A percentile compares a stretch with the other conserved stretches of the same genome.
Evolutionary conservation across 2,797 vertebrate genomes (phyloP).

Genomic region (Erithacus rubecula): DNA sequence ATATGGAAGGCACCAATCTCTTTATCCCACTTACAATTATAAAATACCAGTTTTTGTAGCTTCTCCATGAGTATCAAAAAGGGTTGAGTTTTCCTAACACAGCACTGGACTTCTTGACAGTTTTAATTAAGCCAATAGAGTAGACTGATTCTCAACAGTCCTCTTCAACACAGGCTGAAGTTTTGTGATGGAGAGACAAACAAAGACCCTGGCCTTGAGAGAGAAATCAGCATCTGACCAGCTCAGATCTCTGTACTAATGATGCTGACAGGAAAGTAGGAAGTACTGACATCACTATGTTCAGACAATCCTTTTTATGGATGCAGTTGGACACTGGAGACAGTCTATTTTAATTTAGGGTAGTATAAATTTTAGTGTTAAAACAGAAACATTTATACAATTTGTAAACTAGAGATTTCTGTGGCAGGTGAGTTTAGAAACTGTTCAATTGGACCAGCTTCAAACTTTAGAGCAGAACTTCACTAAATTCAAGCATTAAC

Average conservation of each 20-base stretch:
- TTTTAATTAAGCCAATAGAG: not conserved
- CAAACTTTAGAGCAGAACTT: not conserved
- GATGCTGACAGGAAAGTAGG: not conserved
- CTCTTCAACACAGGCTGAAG: not conserved
- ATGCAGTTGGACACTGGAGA: not conserved
- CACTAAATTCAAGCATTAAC: not conserved
- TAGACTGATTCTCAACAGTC: not conserved
- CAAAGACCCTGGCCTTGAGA: not conserved
- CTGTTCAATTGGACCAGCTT: not conserved
- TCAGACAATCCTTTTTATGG: not conserved
- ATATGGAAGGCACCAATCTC: not conserved
- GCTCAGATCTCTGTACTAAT: not conserved
- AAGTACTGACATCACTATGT: not conserved
- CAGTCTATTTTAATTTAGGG: not conserved
- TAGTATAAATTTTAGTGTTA: not conserved
- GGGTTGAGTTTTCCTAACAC: not conserved
- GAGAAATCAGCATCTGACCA: not conserved
- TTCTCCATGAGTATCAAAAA: not conserved
- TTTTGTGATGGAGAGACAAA: conserved; percentile 14
- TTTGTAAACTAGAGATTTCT: not conserved
- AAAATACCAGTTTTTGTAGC: not conserved
- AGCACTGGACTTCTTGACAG: not conserved
- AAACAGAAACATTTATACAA: not conserved
- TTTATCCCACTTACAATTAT: not conserved
- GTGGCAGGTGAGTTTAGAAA: not conserved